Base-by-base conservation (phyloP, 2,797 vertebrate genomes). In the Platalea minor region DNA sequence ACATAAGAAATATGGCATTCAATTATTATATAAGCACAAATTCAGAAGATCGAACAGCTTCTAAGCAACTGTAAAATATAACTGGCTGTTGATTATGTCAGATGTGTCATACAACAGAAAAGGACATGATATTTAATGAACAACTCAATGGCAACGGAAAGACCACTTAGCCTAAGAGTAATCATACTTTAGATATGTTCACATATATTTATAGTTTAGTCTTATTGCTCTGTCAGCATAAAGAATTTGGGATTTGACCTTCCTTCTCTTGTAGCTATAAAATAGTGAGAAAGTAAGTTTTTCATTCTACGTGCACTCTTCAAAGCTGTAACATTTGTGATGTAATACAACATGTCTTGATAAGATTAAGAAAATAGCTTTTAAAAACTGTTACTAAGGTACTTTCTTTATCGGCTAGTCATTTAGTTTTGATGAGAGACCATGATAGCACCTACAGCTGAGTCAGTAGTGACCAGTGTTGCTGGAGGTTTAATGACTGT, bases 1-100 rank as follows among this genome's bases (percentile, higher is more conserved):
- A 97, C 86, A 77, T 41, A 70, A 92, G 37, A 96, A 96, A 95
- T 24, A 92, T 4, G 9, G 89, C 12, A 95, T 56, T 91, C 82
- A 54, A 77, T 61, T 70, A 89, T 64, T 79, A 89, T 21, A 85
- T 24, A 93, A 89, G 83, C 74, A 93, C 37, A 65, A 45, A 85
- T 26, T 48, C 7, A 46, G 29, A 72, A 51, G 21, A 45, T 35
- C 7, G 7, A 72, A 59, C 29, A 65, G 33, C 25, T 59, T 69
- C 54, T 41, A 15, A 6, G 33, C 64, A 69, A 31, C 0, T 61
- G 45, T 53, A 83, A 73, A 83, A 65, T 31, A 4, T 6, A 76
- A 77, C 31, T 70, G 76, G 37, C 65, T 87, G 61, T 16, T 88
- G 35, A 74, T 50, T 76, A 41, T 29, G 19, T 79, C 78, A 59